phyloP scores from a whole-genome alignment of 1,140 invertebrate species.

The Brachionus rotundiformis region DNA sequence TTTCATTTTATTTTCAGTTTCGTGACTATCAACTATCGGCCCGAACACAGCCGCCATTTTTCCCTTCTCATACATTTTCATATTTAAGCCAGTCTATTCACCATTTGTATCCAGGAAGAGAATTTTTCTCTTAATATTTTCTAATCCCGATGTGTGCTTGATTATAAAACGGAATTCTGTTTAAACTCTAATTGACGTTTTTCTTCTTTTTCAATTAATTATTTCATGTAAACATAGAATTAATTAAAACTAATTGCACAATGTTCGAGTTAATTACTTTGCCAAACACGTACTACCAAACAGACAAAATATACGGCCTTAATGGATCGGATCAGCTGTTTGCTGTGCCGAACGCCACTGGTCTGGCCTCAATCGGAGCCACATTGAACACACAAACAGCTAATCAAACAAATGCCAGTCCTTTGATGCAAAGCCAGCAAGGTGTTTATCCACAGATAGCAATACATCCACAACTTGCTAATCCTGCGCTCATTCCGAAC shows the following conservation, averaged over 20 bases:
- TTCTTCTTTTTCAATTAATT: neutral
- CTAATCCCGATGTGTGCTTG: neutral
- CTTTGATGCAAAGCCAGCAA: neutral
- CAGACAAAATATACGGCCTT: conserved; percentile 28
- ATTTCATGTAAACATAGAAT: neutral
- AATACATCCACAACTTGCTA: neutral
- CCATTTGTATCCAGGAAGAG: neutral
- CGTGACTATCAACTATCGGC: neutral
- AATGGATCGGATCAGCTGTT: conserved; percentile 2
- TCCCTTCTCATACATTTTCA: neutral
- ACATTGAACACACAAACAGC: neutral
- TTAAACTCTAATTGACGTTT: neutral
- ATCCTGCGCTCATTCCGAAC: neutral
- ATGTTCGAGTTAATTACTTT: conserved; percentile 51
- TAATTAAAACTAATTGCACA: neutral
- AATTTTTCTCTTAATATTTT: neutral
- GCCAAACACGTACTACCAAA: conserved; percentile 48
- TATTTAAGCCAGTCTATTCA: neutral
- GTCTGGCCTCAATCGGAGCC: neutral
- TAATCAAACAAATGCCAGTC: neutral
- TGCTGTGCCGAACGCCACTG: neutral
- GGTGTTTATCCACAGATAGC: conserved; percentile 9
- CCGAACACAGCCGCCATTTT: neutral
- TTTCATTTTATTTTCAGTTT: conserved; percentile 5
- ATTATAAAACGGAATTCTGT: neutral